phyloP scores from a whole-genome alignment of 1,140 invertebrate species.

The Luehdorfia chinensis region DNA sequence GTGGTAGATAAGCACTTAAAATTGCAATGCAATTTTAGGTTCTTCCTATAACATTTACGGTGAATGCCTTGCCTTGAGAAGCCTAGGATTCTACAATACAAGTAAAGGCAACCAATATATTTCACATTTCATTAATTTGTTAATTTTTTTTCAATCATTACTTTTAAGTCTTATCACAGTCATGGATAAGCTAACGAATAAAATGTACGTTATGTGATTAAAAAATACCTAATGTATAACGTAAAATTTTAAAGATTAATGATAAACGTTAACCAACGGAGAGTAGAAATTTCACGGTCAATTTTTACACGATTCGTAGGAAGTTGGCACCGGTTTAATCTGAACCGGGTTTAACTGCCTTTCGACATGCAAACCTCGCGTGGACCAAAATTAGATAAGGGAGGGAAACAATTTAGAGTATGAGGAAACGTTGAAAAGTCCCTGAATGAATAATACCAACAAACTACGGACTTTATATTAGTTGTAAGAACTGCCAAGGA shows the following conservation, averaged over 20 bases:
- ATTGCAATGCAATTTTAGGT: too few species aligned
- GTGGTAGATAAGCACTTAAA: too few species aligned
- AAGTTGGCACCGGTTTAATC: constrained; percentile 66
- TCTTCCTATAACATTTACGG: too few species aligned
- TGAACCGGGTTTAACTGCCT: constrained; percentile 55
- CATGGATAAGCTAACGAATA: too few species aligned
- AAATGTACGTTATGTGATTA: constrained; percentile 41
- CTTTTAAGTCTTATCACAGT: too few species aligned
- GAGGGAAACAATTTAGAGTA: constrained; percentile 45
- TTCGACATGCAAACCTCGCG: constrained; percentile 54
- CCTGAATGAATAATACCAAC: constrained; percentile 16
- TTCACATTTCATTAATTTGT: too few species aligned
- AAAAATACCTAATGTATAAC: constrained; percentile 22
- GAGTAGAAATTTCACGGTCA: constrained; percentile 69
- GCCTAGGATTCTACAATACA: too few species aligned
- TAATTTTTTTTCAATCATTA: too few species aligned
- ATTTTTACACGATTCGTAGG: constrained; percentile 66
- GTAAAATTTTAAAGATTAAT: constrained; percentile 29
- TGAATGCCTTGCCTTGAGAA: too few species aligned
- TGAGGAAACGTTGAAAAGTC: constrained; percentile 37
- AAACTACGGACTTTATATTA: constrained; percentile 10
- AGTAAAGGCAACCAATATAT: too few species aligned
- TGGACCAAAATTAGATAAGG: constrained; percentile 56
- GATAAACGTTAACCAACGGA: constrained; percentile 26
- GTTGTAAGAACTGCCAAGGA: constrained; percentile 13